Evolutionary conservation across 2,797 vertebrate genomes (phyloP).

Genomic region (Aplochiton taeniatus): DNA sequence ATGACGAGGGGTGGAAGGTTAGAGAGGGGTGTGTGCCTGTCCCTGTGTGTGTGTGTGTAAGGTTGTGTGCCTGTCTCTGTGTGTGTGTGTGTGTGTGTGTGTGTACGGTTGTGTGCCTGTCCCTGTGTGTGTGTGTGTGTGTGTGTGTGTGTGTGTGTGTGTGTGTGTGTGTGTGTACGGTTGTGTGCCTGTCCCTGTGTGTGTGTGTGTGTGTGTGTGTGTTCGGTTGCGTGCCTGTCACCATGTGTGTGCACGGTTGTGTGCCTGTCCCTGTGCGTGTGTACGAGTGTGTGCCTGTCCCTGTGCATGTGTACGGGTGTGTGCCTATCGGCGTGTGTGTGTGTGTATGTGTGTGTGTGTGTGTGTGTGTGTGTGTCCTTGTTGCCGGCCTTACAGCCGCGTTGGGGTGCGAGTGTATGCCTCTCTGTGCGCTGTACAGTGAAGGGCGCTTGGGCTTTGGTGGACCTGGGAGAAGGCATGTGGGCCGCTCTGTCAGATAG

Average conservation of each 20-base stretch:
- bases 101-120: no score
- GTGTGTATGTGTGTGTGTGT: constrained; percentile 8
- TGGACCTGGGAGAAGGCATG: no score
- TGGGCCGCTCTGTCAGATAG: no score
- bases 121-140: no score
- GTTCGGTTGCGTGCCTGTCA: neutral
- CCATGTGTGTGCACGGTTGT: neutral
- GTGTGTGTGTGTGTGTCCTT: constrained; percentile 13
- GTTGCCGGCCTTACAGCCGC: neutral
- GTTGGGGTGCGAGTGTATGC: no score
- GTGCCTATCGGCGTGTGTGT: neutral
- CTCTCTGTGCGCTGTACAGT: constrained; percentile 37
- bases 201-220: neutral
- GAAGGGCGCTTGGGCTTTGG: no score
- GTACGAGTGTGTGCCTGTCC: neutral
- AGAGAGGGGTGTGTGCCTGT: constrained; percentile 8
- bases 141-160: neutral
- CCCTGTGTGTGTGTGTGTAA: no score
- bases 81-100: no score
- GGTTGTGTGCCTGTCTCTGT: no score
- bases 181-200: neutral
- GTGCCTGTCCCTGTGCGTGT: constrained; percentile 6
- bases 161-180: neutral
- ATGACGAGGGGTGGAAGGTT: constrained; percentile 19
- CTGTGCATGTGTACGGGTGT: constrained; percentile 10